These are phyloP conservation scores for Dipodomys spectabilis DNA, from an alignment of 2,113 vertebrate species.

Conservation along the genomic window DNA sequence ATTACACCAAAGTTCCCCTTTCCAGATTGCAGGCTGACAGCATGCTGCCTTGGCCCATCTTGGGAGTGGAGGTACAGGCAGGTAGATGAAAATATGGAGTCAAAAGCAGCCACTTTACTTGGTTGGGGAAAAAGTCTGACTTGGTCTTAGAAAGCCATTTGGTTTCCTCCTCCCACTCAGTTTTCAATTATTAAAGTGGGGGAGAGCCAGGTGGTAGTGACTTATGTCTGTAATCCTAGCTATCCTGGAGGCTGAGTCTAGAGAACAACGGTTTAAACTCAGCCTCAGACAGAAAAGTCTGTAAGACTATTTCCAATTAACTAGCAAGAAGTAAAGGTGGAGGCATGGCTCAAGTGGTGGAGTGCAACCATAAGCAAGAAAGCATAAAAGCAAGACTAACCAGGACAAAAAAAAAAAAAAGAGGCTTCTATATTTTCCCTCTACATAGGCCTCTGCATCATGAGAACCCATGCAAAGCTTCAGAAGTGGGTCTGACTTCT, in stretches of 20 bases:
- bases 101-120: neutral
- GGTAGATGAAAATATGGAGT: neutral
- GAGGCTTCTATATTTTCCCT: neutral
- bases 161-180: neutral
- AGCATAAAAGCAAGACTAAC: neutral
- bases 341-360: too few relatives aligned
- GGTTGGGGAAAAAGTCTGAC: neutral
- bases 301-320: too few relatives aligned
- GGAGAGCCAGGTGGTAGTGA: too few relatives aligned
- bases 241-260: too few relatives aligned
- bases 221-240: too few relatives aligned
- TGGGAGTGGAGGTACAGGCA: neutral
- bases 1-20: constrained; percentile 5
- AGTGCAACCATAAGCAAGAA: too few relatives aligned
- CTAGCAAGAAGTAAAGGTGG: too few relatives aligned
- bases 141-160: neutral
- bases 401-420: neutral
- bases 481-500: constrained; percentile 44
- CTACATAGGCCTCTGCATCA: neutral
- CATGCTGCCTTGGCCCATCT: neutral
- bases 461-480: neutral
- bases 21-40: neutral
- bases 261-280: too few relatives aligned
- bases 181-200: neutral
- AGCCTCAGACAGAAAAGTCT: too few relatives aligned